Evolutionary conservation across 92 coral and sea anemone genomes (phyloP), one percentile per base, ranked within the genome.

Genomic region (Porites evermanni): DNA sequence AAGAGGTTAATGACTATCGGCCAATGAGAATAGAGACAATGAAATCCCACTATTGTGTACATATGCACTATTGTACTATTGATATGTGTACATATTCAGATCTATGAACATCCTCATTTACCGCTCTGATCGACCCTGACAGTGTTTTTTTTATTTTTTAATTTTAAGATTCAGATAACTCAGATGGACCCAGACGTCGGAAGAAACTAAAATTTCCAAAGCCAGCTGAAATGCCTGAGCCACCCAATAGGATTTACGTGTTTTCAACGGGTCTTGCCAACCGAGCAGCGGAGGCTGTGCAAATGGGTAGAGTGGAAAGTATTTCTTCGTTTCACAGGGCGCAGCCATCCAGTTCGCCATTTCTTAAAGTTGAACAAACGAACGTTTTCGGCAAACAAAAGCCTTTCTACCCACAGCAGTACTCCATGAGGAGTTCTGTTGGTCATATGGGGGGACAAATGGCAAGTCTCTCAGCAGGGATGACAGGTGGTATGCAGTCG

Each of bases 211-310:
- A 87, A 53, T 17, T 92, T 24, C 72, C 87, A 12, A 87, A 73
- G 56, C 88, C 98, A n/a, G 85, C 82, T 4, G 98, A 94, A 74
- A 88, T 90, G 70, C 93, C 94, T 7, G 85, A 89, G 59, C 95
- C 96, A 14, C 95, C 95, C 7, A 95, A 93, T 74, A 92, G 98
- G 70, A 91, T 94, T 23, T 97, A 91, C 85, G 94, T 97, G 75
- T 97, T 97, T 86, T 97, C 99, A 66, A 97, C 99, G n/a, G 94
- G 88, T 51, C 89, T 97, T n/a, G 99, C 99, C 12, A 97, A 97
- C 81, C 93, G 98, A 26, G 99, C 99, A 61, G 97, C 99, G 17
- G 99, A 95, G 72, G 99, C 99, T 1, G 94, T 97, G 75, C 94
- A 89, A 9, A 94, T 95, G 80, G 98, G 99, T 65, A 58, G 96